Base-by-base conservation (phyloP, 53 echinoderm and acorn worm genomes). In the Mesocentrotus franciscanus region DNA sequence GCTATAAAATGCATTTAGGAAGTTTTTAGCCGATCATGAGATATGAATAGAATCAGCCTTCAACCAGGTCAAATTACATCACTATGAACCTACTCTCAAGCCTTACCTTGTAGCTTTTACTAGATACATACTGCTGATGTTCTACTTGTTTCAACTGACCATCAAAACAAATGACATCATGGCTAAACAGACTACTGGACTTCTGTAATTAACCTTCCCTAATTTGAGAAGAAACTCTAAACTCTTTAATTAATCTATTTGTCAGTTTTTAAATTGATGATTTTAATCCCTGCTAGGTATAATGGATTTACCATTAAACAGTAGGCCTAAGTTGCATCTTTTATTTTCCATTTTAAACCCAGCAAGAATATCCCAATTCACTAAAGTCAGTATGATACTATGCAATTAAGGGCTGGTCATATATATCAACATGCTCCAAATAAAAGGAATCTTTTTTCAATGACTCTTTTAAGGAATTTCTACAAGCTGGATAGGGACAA, bases 21-120 rank as follows among this genome's bases (percentile, higher is more conserved):
- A 87, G 87, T 87, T 87, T 87, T 87, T 13, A 58, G 57, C 58
- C n/a, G 87, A 87, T 87, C 87, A 57, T 87, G 12, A 87, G 87
- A 87, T 87, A 87, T 26, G 87, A 87, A 87, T 87, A 87, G 87
- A 87, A 12, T 87, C n/a, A 87, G 58, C 87, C 87, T 57, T 58
- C 87, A 56, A 87, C n/a, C 57, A 87, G 87, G 87, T 56, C 87
- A 58, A 29, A 56, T 58, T 26, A 87, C n/a, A 87, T 87, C 87
- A 58, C 58, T 56, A 27, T 56, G 87, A 87, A 29, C 9, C 83
- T 83, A 83, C 36, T 27, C 83, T 20, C 30, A 76, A 76, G 32
- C 34, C 66, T 66, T 66, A 29, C 76, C 76, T 76, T 66, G 66
- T 16, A 66, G 66, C 66, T 66, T 66, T 18, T 20, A 66, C 7